phyloP scores from a whole-genome alignment of 2,888 invertebrate species.

The Leucophora obtusa region DNA sequence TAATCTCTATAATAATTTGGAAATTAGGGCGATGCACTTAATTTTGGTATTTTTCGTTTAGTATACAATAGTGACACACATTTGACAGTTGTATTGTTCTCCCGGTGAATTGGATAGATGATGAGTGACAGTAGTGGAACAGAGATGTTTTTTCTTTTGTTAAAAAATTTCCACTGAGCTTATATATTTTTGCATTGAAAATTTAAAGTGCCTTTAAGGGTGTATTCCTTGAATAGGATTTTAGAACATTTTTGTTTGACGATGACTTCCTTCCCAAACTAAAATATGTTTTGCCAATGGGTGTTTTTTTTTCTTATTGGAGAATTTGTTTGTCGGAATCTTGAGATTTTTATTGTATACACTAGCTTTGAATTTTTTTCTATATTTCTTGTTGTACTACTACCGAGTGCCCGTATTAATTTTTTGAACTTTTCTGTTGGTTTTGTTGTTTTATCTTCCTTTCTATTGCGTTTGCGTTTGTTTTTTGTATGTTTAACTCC shows the following conservation, averaged over 20 bases:
- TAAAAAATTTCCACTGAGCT: background rate
- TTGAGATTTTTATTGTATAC: background rate
- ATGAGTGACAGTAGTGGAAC: constrained; percentile 24
- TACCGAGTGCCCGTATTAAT: constrained; percentile 69
- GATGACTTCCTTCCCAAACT: constrained; percentile 62
- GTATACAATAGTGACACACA: constrained; percentile 25
- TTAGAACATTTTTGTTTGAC: constrained; percentile 12
- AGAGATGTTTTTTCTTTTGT: background rate
- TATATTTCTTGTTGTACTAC: constrained; percentile 62
- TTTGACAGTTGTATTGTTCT: constrained; percentile 41
- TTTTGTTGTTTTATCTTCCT: constrained; percentile 65
- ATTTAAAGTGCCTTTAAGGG: constrained; percentile 15
- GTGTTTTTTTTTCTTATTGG: constrained; percentile 46
- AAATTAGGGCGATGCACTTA: constrained; percentile 52
- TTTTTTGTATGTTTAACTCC: background rate
- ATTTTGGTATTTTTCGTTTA: background rate
- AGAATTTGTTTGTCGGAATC: constrained; percentile 8
- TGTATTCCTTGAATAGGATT: constrained; percentile 32
- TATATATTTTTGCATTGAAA: background rate
- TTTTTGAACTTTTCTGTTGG: constrained; percentile 64
- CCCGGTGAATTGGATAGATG: constrained; percentile 21
- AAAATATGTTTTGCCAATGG: constrained; percentile 60
- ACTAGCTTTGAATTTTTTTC: constrained; percentile 7
- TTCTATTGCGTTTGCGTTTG: constrained; percentile 69
- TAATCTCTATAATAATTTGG: background rate